Evolutionary conservation across 2,797 vertebrate genomes (phyloP).

Genomic region (Poecilia velifera): DNA sequence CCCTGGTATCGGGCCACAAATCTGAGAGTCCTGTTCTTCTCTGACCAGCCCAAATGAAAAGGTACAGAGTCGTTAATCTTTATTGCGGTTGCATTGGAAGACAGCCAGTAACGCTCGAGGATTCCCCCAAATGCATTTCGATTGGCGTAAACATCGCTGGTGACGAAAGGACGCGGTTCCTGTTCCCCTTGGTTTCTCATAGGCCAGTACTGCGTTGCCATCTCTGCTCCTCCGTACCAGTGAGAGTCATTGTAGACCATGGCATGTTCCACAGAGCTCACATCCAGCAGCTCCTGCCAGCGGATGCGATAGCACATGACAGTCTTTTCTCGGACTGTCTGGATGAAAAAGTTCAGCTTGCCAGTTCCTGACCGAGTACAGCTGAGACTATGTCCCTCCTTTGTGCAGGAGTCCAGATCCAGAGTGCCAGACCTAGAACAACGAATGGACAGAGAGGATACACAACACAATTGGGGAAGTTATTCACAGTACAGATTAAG

Average conservation of each 20-base stretch:
- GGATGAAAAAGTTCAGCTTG: constrained; percentile 92
- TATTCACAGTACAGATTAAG: not conserved
- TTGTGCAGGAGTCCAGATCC: constrained; percentile 91
- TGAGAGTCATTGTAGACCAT: constrained; percentile 91
- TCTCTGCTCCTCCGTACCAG: constrained; percentile 95
- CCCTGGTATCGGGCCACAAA: constrained; percentile 90
- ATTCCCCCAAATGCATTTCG: constrained; percentile 89
- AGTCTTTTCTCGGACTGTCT: constrained; percentile 88
- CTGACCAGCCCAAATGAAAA: constrained; percentile 95
- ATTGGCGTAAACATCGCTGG: constrained; percentile 88
- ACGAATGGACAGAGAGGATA: constrained; percentile 9
- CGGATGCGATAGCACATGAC: constrained; percentile 96
- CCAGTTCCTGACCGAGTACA: constrained; percentile 85
- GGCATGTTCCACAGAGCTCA: constrained; percentile 85
- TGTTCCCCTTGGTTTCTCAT: constrained; percentile 85
- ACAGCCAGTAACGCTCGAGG: constrained; percentile 95
- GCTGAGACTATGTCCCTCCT: constrained; percentile 83
- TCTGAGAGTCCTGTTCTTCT: constrained; percentile 82
- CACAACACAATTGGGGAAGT: constrained; percentile 8
- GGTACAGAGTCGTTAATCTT: constrained; percentile 94
- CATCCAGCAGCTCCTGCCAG: constrained; percentile 88
- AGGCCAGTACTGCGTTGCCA: constrained; percentile 91
- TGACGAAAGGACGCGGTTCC: constrained; percentile 90
- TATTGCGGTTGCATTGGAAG: constrained; percentile 90
- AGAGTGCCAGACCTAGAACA: constrained; percentile 82